Base-by-base conservation (phyloP, 2,113 vertebrate species). In the Mohoua ochrocephala region DNA sequence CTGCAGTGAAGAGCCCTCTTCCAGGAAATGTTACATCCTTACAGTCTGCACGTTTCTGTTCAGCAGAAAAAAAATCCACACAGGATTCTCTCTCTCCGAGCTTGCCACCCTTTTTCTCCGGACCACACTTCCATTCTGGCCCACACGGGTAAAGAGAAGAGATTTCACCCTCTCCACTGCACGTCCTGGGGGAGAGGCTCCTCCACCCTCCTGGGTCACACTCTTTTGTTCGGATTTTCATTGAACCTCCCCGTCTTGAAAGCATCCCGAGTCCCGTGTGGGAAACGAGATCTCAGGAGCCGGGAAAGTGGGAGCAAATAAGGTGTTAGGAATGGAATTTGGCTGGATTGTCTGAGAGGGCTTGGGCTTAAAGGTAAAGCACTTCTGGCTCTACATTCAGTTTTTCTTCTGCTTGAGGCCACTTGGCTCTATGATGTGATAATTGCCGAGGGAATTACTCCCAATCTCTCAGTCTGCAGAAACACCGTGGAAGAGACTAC, bases 331-430 rank as follows among this genome's bases (percentile, higher is more conserved):
- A 94, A 83, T 24, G 63, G 80, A 89, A 95, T 93, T 85, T 67
- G 89, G 33, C 79, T 95, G 14, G 1, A 70, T 63, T 5, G 2
- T n/a, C 52, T 54, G 50, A 65, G 42, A 76, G 23, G 24, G 60
- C 14, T 77, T 26, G 45, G 54, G 35, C 13, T 79, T 79, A 30
- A 69, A 82, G 61, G 30, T 19, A 33, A 71, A 78, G 21, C 44
- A 52, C 65, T 90, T 50, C 73, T 95, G 89, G 87, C 75, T 88
- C 67, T n/a, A 50, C 60, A 15, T 20, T 87, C n/a, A 19, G 75
- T 22, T 84, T 80, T 95, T 30, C 33, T 93, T 87, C 91, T 92
- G 80, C 96, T 96, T 31, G 87, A 91, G 93, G 93, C 89, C 78
- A 52, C 57, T 81, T 87, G 87, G 80, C 70, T 91, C 65, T 37